Base-by-base conservation (phyloP, 2,113 vertebrate genomes). In the Polyodon spathula region DNA sequence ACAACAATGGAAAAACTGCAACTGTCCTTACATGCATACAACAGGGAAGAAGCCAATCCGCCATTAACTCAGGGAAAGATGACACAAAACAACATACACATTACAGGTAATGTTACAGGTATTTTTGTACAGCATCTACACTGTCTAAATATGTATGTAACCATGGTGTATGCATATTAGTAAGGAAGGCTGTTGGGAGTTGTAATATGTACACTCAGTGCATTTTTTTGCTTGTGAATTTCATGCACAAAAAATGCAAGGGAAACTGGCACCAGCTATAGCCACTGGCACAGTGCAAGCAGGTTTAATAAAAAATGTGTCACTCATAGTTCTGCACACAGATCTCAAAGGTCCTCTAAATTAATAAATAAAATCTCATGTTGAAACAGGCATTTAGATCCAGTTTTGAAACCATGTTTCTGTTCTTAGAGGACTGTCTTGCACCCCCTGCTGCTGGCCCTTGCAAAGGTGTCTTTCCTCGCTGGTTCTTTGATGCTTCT, bases 21-120 rank as follows among this genome's bases (percentile, higher is more conserved):
- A 15, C 48, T 60, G 4, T 39, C 64, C 1, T 40, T 65, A 16
- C 52, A 64, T 1, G 59, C 71, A n/a, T 63, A 76, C 48, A 70
- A 76, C 69, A 60, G 63, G 60, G 41, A 75, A 78, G 38, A 67
- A 27, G 71, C 56, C 54, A 84, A 83, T 60, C 76, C 72, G 52
- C 79, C 84, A 8, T 37, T 72, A 59, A 73, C 68, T 64, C 73
- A 79, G 71, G 79, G 67, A 60, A 69, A 69, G 68, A 73, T 73
- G 61, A 74, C 73, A 60, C 75, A 70, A 67, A 73, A 64, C 42
- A 65, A 54, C 62, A 71, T 69, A 61, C 65, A 64, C 66, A 65
- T 79, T 66, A 77, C 86, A 83, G 91, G 93, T 82, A 40, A 8
- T 40, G 65, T 79, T 67, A 78, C 86, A 83, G 91, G 93, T 82